These are phyloP conservation scores for Philaethria dido DNA, from an alignment of 2,888 invertebrate species.

Conservation along the genomic window DNA sequence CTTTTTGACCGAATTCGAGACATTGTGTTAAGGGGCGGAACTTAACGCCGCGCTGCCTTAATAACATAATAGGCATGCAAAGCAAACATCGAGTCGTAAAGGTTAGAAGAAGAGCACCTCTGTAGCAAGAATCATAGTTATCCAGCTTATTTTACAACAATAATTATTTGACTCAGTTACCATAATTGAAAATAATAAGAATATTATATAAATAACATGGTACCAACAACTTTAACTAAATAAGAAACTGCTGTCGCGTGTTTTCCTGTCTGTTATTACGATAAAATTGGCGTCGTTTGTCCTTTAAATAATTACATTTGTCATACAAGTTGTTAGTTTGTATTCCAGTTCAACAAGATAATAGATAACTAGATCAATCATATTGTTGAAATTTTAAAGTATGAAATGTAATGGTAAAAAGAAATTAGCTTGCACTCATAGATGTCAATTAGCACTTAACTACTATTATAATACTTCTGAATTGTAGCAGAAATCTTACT, in stretches of 20 bases:
- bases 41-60: too few relatives aligned
- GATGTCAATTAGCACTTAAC: neutral
- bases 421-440: neutral
- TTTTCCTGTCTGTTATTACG: slow-evolving; percentile 23
- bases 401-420: too few relatives aligned
- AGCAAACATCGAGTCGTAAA: neutral
- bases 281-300: slow-evolving; percentile 15
- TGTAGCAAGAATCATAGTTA: neutral
- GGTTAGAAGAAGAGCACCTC: neutral
- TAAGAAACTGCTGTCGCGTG: slow-evolving; percentile 10
- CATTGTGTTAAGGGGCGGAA: too few relatives aligned
- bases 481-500: too few relatives aligned
- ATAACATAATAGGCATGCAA: too few relatives aligned
- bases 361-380: slow-evolving; percentile 2
- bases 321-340: neutral
- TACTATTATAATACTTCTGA: too few relatives aligned
- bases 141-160: neutral
- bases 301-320: slow-evolving; percentile 18
- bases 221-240: neutral
- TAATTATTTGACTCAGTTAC: neutral
- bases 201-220: slow-evolving; percentile 16
- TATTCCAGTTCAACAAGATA: slow-evolving; percentile 3
- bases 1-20: too few relatives aligned
- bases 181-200: slow-evolving; percentile 12
- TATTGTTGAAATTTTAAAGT: neutral